These are phyloP conservation scores for Drosophila niveifrons DNA, from an alignment of 2,888 invertebrate species.

Conservation along the genomic window DNA sequence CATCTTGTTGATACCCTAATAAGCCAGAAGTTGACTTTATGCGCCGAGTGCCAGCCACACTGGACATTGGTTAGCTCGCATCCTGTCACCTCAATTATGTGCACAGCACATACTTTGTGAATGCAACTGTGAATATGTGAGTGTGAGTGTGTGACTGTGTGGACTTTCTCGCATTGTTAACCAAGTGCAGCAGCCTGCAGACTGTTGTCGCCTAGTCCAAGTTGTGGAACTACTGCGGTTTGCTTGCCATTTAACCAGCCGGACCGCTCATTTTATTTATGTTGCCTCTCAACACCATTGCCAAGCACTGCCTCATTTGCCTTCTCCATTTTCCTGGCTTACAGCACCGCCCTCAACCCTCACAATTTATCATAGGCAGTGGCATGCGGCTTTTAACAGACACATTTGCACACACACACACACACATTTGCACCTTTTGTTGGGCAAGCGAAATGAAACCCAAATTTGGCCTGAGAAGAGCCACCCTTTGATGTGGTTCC, in stretches of 20 bases:
- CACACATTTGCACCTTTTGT: constrained; percentile 52
- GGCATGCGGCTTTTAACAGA: constrained; percentile 43
- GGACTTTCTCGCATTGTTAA: constrained; percentile 34
- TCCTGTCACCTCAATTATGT: constrained; percentile 40
- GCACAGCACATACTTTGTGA: not conserved
- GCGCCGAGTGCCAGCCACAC: not conserved
- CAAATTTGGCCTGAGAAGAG: constrained; percentile 27
- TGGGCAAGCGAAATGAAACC: constrained; percentile 32
- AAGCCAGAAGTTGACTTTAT: not conserved
- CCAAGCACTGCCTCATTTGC: not conserved
- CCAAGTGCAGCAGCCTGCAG: constrained; percentile 23
- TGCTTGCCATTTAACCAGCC: constrained; percentile 28
- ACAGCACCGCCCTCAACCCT: not conserved
- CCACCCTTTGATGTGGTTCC: constrained; percentile 56
- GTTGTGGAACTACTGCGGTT: constrained; percentile 44
- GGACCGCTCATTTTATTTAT: constrained; percentile 48
- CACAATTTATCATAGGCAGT: constrained; percentile 42
- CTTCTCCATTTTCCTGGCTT: not conserved
- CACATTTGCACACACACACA: constrained; percentile 56
- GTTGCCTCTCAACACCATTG: constrained; percentile 8
- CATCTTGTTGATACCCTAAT: not conserved
- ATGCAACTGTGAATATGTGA: not conserved
- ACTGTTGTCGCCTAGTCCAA: constrained; percentile 12
- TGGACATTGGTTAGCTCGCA: constrained; percentile 8
- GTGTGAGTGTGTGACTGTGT: not conserved